Evolutionary conservation across 2,888 invertebrate genomes (phyloP).

Genomic region (Eupithecia subumbrata): DNA sequence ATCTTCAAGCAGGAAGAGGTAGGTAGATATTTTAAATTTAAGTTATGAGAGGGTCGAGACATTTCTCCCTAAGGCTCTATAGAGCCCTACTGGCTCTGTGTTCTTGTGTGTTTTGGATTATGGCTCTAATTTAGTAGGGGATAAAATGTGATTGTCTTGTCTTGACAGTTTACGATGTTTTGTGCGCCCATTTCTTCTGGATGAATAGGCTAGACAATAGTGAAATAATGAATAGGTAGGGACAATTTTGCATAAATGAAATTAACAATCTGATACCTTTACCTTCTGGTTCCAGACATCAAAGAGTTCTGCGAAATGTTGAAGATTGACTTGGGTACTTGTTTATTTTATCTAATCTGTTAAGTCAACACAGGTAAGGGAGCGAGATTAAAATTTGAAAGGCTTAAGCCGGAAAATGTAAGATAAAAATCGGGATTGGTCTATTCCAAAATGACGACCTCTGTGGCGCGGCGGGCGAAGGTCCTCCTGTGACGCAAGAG

Average conservation of each 20-base stretch:
- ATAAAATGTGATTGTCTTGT: not conserved
- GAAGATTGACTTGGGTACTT: not conserved
- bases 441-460: not conserved
- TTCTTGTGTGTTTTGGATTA: slow-evolving; percentile 17
- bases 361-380: not conserved
- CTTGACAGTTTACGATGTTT: not conserved
- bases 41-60: slow-evolving; percentile 26
- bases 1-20: slow-evolving; percentile 1
- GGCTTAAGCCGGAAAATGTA: not conserved
- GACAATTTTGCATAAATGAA: not conserved
- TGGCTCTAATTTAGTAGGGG: not conserved
- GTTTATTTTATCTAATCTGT: not conserved
- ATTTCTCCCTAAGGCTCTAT: slow-evolving; percentile 22
- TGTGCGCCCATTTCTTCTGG: not conserved
- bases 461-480: too few relatives aligned
- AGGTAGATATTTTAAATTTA: slow-evolving; percentile 16
- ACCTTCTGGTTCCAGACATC: not conserved
- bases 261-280: not conserved
- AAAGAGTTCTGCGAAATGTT: not conserved
- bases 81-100: slow-evolving; percentile 9
- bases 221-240: too few relatives aligned
- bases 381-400: not conserved
- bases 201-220: not conserved
- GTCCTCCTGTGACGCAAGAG: too few relatives aligned
- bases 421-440: not conserved